Conservation (phyloP, 2,797 vertebrate species). For the Smutsia temminckii region DNA sequence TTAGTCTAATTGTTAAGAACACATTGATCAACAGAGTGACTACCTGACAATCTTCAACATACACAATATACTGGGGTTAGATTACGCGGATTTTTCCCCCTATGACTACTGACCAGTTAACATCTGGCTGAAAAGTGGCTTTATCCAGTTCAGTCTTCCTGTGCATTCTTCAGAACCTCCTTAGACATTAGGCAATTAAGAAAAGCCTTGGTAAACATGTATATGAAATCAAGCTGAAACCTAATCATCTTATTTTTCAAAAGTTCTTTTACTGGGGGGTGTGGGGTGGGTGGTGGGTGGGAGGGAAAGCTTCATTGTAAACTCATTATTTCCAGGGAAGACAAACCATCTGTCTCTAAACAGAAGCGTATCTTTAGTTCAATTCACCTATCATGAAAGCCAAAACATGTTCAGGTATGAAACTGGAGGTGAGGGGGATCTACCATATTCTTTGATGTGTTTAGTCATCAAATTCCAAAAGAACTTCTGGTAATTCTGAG, state of each 20-base stretch:
- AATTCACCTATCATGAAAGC: not conserved
- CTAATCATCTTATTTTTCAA: not conserved
- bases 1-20: not conserved
- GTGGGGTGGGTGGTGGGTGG: too few species aligned
- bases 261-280: not conserved
- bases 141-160: not conserved
- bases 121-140: not conserved
- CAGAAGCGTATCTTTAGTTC: not conserved
- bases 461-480: not conserved
- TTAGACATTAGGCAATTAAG: not conserved
- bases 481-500: not conserved
- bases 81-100: not conserved
- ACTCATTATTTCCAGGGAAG: not conserved
- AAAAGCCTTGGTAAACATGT: not conserved
- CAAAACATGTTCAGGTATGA: not conserved
- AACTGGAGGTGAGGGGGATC: not conserved
- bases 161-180: not conserved
- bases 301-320: not conserved
- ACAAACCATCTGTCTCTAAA: not conserved
- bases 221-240: not conserved
- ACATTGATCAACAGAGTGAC: not conserved
- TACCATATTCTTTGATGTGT: not conserved
- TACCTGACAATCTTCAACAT: not conserved
- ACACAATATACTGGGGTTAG: not conserved
- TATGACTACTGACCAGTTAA: not conserved